Base-by-base conservation (phyloP, 1,140 invertebrate species). In the Limonius californicus region DNA sequence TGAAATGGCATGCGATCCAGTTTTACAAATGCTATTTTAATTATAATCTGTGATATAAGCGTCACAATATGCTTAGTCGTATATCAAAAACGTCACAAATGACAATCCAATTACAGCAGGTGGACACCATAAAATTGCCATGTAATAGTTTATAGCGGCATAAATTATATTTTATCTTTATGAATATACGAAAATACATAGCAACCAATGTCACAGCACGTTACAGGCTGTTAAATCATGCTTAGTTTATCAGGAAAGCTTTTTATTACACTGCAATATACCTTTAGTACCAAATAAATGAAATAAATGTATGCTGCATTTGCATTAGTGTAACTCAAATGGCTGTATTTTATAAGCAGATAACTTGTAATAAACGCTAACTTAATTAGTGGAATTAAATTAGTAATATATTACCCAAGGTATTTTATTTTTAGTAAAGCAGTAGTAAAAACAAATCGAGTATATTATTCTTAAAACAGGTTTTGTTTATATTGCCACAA, bases 91-190 rank as follows among this genome's bases (percentile, higher is more conserved):
- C 65, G 66, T 63, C 65, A 63, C 55, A 63, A 69, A 69, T 71
- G 66, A 68, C 69, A 69, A 69, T 68, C 69, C 69, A 71, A 71
- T 71, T 71, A 71, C 60, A 67, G 68, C 65, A 68, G 64, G 66
- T 67, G 66, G 68, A 63, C 65, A 67, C 68, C 59, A 55, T 54
- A 63, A 67, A 63, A 69, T 69, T 70, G 63, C 65, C 63, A 61
- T 63, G 55, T 55, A 59, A 69, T 66, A 67, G 62, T 71, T 71
- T 69, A 71, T 71, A 58, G 68, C 57, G 53, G 61, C 65, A 69
- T 71, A 71, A 71, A 71, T 71, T 71, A 66, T 60, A 23, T 35
- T 71, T 71, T 69, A 69, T 69, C 68, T 71, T 71, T 69, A 69
- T 69, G 69, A 69, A 70, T 70, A 70, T 69, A 67, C 63, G 69